Conservation (phyloP, 2,888 invertebrate genomes). For the Eupeodes luniger region DNA sequence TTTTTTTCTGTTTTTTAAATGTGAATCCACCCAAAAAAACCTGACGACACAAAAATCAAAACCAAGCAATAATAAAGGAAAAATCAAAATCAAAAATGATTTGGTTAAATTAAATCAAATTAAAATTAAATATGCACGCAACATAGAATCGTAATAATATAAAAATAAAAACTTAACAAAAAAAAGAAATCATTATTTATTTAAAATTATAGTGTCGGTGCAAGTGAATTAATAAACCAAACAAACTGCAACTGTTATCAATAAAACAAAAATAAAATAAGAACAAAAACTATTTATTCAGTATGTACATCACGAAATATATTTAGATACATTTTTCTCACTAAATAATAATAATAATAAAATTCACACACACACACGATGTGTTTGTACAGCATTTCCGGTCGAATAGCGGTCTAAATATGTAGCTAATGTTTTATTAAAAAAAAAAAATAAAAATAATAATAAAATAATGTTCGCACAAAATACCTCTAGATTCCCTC, state of each 20-base stretch:
- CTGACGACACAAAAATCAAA: slow-evolving; percentile 5
- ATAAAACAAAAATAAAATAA: slow-evolving; percentile 11
- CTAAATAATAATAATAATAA: slow-evolving; percentile 29
- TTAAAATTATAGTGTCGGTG: slow-evolving; percentile 51
- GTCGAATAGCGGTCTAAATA: slow-evolving; percentile 34
- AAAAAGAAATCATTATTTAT: slow-evolving; percentile 10
- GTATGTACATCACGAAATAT: slow-evolving; percentile 28
- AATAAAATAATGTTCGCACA: slow-evolving; percentile 22
- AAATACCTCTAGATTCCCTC: background rate
- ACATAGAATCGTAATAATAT: slow-evolving; percentile 15
- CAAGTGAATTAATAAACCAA: slow-evolving; percentile 67
- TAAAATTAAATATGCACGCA: slow-evolving; percentile 28
- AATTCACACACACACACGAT: slow-evolving; percentile 34
- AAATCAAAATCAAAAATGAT: slow-evolving; percentile 43
- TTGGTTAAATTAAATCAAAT: slow-evolving; percentile 19
- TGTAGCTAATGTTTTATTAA: slow-evolving; percentile 14
- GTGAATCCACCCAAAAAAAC: background rate
- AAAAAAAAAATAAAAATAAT: slow-evolving; percentile 5
- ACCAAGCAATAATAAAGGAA: slow-evolving; percentile 39
- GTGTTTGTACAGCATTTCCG: slow-evolving; percentile 56
- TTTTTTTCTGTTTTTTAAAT: background rate
- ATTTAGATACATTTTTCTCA: slow-evolving; percentile 20
- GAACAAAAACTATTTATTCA: slow-evolving; percentile 19
- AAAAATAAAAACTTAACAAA: background rate
- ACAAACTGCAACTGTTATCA: slow-evolving; percentile 69